These are phyloP conservation scores for Epizoanthus ramosus DNA, from an alignment of 92 coral and sea anemone species.

Conservation along the genomic window DNA sequence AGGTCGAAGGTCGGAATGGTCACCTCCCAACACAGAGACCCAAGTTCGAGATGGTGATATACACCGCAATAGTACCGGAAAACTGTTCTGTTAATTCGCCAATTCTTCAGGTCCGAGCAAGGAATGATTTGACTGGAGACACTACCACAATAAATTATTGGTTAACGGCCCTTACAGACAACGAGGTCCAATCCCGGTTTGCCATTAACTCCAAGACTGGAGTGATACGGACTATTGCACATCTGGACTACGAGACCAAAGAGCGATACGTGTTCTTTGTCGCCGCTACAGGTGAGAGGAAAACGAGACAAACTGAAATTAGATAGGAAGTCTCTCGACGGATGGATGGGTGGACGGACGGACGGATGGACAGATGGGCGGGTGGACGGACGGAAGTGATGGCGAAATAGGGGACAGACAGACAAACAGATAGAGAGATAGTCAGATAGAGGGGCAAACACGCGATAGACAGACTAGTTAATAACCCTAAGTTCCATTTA, in stretches of 20 bases:
- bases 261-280: constrained; percentile 56
- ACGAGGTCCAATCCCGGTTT: constrained; percentile 58
- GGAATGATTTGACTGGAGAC: constrained; percentile 30
- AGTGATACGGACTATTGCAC: constrained; percentile 51
- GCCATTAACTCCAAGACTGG: constrained; percentile 62
- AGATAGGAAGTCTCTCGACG: no score
- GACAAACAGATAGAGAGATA: no score
- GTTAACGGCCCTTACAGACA: constrained; percentile 50
- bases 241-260: constrained; percentile 65
- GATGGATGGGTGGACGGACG: no score
- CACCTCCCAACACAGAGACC: constrained; percentile 44
- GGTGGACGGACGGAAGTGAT: no score
- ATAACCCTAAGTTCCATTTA: no score
- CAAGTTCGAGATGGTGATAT: constrained; percentile 43
- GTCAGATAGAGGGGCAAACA: no score
- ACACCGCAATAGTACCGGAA: constrained; percentile 65
- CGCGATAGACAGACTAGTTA: no score
- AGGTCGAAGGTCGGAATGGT: constrained; percentile 36
- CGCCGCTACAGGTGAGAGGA: constrained; percentile 67
- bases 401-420: no score
- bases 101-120: constrained; percentile 59
- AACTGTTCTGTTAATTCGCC: constrained; percentile 56
- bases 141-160: constrained; percentile 50
- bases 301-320: no score
- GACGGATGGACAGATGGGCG: no score